Conservation (phyloP, 2,113 vertebrate genomes). For the western clawed frog (Xenopus tropicalis) region UCB_Xtro_10.0 CM004445.2:111343001-111343500, state of each 20-base stretch:
- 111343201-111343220: not conserved
- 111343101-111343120: no score
- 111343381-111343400: conserved; percentile 63
- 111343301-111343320: conserved; percentile 50
- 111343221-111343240: conserved; percentile 14
- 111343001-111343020: no score
- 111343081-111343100: no score
- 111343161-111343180: no score
- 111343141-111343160: no score
- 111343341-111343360: conserved; percentile 49
- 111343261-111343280: no score
- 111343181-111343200: no score
- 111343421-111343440: conserved; percentile 64
- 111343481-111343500: conserved; percentile 40
- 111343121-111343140: no score
- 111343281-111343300: no score
- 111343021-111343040: no score
- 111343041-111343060: no score
- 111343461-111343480: conserved; percentile 59
- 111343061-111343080: no score
- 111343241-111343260: conserved; percentile 20
- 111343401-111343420: conserved; percentile 62
- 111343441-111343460: conserved; percentile 70
- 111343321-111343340: conserved; percentile 68
- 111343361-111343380: conserved; percentile 59